Base-by-base conservation (phyloP, 2,888 invertebrate species). In the Asteroscopus sphinx region DNA sequence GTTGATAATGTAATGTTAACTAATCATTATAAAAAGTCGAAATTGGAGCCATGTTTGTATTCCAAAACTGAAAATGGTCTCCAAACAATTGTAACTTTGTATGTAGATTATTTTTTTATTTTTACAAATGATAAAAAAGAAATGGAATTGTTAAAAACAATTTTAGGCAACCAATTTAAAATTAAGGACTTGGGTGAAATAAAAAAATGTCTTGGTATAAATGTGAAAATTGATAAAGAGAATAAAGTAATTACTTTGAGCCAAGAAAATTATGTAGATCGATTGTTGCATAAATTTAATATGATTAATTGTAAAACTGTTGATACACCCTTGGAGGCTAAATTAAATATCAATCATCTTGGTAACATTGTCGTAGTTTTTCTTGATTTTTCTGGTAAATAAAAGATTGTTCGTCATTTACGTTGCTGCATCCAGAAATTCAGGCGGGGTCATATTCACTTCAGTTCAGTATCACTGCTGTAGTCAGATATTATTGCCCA, bases 251-350 rank as follows among this genome's bases (percentile, higher is more conserved):
- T 41, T n/a, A 40, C 54, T 46, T 7, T 41, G 26, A 25, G 25
- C 25, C 25, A 25, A 25, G 25, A 25, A 6, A 25, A 25, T 25
- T 25, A 25, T 25, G 25, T 25, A 4, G 6, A 25, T 25, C 25
- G 6, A 6, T 25, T 25, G 6, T 25, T 25, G 6, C 3, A 25
- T 2, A 72, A 52, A 56, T 73, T 73, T 49, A 16, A 64, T 25
- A 60, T 76, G 58, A 30, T 11, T 12, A 17, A 73, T 2, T 66
- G 71, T 57, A 66, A 76, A 11, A 7, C 48, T 36, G 32, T 52
- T 41, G 16, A 59, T 35, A 76, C 72, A 37, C 76, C 70, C 2
- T 68, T 76, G 44, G 72, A 73, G 26, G 12, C 1, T 9, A 25
- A 25, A 25, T 25, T 25, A 6, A 25, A 25, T 6, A 25, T 25